These are phyloP conservation scores for Drosophila kepulauana DNA, from an alignment of 1,140 invertebrate species.

Conservation along the genomic window DNA sequence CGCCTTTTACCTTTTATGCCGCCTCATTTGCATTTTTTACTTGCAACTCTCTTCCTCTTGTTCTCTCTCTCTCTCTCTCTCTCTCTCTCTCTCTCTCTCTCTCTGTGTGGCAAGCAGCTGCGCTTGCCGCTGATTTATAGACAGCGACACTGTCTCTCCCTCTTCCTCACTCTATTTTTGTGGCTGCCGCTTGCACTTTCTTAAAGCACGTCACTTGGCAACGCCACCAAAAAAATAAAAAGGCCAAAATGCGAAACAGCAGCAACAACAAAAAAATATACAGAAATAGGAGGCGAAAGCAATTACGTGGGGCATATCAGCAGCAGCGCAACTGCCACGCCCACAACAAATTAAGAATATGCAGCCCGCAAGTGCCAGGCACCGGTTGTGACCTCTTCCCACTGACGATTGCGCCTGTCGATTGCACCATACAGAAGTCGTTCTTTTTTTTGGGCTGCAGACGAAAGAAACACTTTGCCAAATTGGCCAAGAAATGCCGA, in stretches of 20 bases:
- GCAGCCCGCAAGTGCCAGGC: slow-evolving; percentile 67
- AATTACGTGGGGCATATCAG: slow-evolving; percentile 43
- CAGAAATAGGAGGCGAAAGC: slow-evolving; percentile 37
- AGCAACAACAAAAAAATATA: neutral
- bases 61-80: too few species aligned
- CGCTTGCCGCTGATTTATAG: slow-evolving; percentile 64
- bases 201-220: slow-evolving; percentile 47
- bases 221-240: slow-evolving; percentile 23
- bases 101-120: slow-evolving; percentile 11
- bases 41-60: slow-evolving; percentile 25
- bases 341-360: slow-evolving; percentile 53
- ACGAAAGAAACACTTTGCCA: slow-evolving; percentile 78
- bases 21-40: slow-evolving; percentile 75
- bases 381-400: slow-evolving; percentile 44
- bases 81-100: too few species aligned
- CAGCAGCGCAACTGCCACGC: slow-evolving; percentile 24
- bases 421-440: slow-evolving; percentile 51
- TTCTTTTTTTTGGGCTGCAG: slow-evolving; percentile 23
- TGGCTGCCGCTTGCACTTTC: slow-evolving; percentile 23
- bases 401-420: slow-evolving; percentile 74
- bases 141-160: slow-evolving; percentile 27
- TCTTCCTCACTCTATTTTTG: neutral
- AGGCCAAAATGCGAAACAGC: slow-evolving; percentile 31
- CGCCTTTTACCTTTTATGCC: slow-evolving; percentile 57
- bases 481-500: slow-evolving; percentile 74